Base-by-base conservation (phyloP, 2,113 vertebrate genomes). In the Semnornis frantzii region DNA sequence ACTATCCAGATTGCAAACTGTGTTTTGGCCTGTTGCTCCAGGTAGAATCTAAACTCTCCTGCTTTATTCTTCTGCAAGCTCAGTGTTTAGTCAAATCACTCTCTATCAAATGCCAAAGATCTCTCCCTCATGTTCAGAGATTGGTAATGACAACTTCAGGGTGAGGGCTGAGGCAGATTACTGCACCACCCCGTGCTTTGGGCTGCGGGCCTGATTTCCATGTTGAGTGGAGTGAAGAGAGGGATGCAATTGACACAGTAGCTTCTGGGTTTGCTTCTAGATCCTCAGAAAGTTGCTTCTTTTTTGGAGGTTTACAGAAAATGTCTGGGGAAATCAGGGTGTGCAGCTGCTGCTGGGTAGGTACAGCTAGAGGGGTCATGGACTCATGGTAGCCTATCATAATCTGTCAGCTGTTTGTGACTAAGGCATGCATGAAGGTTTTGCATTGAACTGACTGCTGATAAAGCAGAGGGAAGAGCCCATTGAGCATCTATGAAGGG, bases 51-150 rank as follows among this genome's bases (percentile, higher is more conserved):
- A 58, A 15, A 23, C 59, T 14, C 15, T 74, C 15, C 46, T 77
- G 33, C 31, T 84, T 77, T 25, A 31, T 64, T 21, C 30, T 66
- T 66, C 52, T 73, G 18, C n/a, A 84, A 46, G 9, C 21, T 72
- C 0, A 0, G 1, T 60, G 27, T 82, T 85, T 34, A 72, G 25
- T 68, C 2, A 2, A 60, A 18, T 57, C 9, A 0, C 0, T 52
- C 63, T 76, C 80, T 50, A 58, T 15, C 2, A 7, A 58, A 73
- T 59, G 37, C 19, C 33, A 33, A 34, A 70, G 23, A 54, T 44
- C 62, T 18, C 9, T 37, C 8, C 10, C 2, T 19, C 3, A 1
- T 12, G 14, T 28, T 65, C 46, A 70, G 74, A 85, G 39, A 42
- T 1, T 15, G 31, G 31, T 23, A 58, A 21, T 25, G 39, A 34